Evolutionary conservation across 2,888 invertebrate species (phyloP), one percentile per base, ranked within the genome.

Genomic region (Stenoptilia bipunctidactyla): DNA sequence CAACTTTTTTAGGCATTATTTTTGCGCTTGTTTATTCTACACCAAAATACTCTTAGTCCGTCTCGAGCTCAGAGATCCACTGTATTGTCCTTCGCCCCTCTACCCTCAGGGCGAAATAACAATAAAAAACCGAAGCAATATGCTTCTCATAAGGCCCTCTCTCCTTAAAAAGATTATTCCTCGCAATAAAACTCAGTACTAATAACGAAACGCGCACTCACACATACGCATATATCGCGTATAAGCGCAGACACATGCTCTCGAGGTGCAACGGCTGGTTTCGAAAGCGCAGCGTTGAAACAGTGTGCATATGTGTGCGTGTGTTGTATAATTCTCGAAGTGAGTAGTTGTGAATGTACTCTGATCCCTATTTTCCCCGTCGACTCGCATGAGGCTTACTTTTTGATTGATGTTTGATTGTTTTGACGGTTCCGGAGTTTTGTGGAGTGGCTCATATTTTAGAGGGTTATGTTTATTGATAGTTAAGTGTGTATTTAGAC

Each of bases 111-210:
- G 47, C 50, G 41, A 40, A 40, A 48, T 41, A 45, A 44, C 40
- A 42, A 50, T 45, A 60, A 66, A 68, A 64, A 68, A 58, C 63
- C 46, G 50, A 48, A 42, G 60, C 73, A 73, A 73, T 73, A 73
- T 73, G 73, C 60, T 73, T 50, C 58, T 62, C 55, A 58, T 65
- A 56, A 66, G 58, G 15, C 52, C 49, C 51, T 46, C 30, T 30
- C 30, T 2, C n/a, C 12, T n/a, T 12, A 30, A 30, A 30, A 9
- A 30, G 30, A 30, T 12, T 30, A 9, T 10, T 30, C 30, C 3
- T 3, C 30, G 10, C 30, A 30, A 3, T n/a, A 4, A 30, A 3
- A 8, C 4, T 3, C 10, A 20, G 10, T 12, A 30, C n/a, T n/a
- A n/a, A 12, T 30, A 30, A 4, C 3, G n/a, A 30, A 30, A 30